Percentiles rank a stretch among this genome's conserved stretches.
These are phyloP conservation scores for Mythimna pallens DNA, from an alignment of 2,888 invertebrate species.

Conservation along the genomic window DNA sequence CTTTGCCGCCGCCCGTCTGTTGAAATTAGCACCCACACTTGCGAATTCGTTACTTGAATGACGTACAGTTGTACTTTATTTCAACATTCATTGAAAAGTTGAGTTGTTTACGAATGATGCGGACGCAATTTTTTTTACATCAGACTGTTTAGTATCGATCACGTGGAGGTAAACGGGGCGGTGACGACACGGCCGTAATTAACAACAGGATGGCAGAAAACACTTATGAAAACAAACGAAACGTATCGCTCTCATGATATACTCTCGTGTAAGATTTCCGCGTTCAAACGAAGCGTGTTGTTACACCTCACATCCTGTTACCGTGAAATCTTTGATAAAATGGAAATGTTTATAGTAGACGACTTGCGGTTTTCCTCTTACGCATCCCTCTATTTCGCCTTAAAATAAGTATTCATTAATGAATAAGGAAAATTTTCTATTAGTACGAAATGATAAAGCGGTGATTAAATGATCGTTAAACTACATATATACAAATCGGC, in stretches of 20 bases:
- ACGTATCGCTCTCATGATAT: constrained; percentile 70
- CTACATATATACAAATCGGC: constrained; percentile 80
- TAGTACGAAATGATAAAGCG: constrained; percentile 60
- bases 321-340: constrained; percentile 72
- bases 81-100: constrained; percentile 66
- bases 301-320: constrained; percentile 76
- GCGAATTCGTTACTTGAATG: constrained; percentile 68
- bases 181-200: constrained; percentile 61
- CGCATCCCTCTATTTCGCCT: constrained; percentile 57
- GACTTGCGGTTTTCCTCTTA: constrained; percentile 76
- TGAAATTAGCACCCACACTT: constrained; percentile 78
- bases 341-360: constrained; percentile 66
- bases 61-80: constrained; percentile 64
- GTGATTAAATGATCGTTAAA: constrained; percentile 79
- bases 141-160: constrained; percentile 42
- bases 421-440: constrained; percentile 68
- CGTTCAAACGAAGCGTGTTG: constrained; percentile 65
- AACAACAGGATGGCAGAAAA: constrained; percentile 71
- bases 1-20: constrained; percentile 70
- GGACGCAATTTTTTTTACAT: constrained; percentile 51
- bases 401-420: constrained; percentile 37
- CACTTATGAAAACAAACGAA: constrained; percentile 69
- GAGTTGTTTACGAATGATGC: constrained; percentile 46
- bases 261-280: constrained; percentile 71
- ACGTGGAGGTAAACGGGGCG: constrained; percentile 48